Conservation (phyloP, 2,113 vertebrate genomes). For the Anseranas semipalmata region DNA sequence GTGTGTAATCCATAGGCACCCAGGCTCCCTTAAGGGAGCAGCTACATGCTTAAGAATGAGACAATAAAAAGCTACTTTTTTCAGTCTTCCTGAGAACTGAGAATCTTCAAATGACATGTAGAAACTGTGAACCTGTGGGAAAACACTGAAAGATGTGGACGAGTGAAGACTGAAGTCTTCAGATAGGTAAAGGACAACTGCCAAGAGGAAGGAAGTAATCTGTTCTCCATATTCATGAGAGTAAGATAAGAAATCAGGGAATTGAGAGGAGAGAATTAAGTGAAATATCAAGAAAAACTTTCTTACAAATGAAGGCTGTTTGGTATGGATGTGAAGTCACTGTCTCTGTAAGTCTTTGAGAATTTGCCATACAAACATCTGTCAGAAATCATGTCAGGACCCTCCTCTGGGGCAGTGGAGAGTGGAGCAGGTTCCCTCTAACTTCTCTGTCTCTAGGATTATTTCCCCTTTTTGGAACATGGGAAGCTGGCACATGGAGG, state of each 20-base stretch:
- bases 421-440: background rate
- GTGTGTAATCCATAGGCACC: background rate
- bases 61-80: background rate
- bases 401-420: background rate
- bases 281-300: background rate
- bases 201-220: background rate
- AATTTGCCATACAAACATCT: background rate
- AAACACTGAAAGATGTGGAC: background rate
- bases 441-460: background rate
- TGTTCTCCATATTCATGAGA: background rate
- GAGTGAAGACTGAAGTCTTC: background rate
- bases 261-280: background rate
- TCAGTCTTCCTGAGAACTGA: background rate
- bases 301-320: background rate
- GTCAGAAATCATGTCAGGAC: background rate
- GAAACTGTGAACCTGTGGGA: background rate
- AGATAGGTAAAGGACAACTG: background rate
- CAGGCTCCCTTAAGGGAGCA: background rate
- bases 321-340: background rate
- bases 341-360: background rate
- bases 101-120: background rate
- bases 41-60: background rate
- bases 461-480: background rate
- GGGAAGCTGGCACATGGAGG: background rate
- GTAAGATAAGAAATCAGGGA: background rate